Evolutionary conservation across 2,888 invertebrate genomes (phyloP).

Genomic region (Polietes domitor): DNA sequence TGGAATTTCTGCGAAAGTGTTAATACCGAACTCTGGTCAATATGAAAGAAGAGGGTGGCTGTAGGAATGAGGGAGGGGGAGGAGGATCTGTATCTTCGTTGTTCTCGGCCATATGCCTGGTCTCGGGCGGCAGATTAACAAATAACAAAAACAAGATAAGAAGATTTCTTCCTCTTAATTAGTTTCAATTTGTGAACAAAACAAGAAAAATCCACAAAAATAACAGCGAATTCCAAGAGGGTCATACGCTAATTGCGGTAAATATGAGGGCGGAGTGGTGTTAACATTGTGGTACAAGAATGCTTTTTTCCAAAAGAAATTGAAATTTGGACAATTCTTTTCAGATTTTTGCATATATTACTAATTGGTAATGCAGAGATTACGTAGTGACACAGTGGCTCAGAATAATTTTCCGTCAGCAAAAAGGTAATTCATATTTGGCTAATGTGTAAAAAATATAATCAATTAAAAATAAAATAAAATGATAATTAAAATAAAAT

Average conservation of each 20-base stretch:
- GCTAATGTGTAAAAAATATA: too few relatives aligned
- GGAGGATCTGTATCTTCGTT: neutral
- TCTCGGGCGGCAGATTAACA: neutral
- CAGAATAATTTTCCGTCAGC: too few relatives aligned
- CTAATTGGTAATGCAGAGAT: too few relatives aligned
- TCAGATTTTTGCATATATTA: too few relatives aligned
- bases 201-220: conserved; percentile 6
- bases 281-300: too few relatives aligned
- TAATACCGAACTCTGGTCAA: conserved; percentile 11
- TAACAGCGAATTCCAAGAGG: neutral
- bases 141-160: conserved; percentile 19
- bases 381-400: too few relatives aligned
- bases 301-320: too few relatives aligned
- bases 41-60: neutral
- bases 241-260: neutral
- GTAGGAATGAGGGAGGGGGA: neutral
- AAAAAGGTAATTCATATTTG: too few relatives aligned
- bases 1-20: conserved; percentile 21
- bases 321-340: too few relatives aligned
- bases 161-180: conserved; percentile 6
- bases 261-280: too few relatives aligned
- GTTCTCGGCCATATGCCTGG: neutral
- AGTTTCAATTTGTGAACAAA: conserved; percentile 15
- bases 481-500: too few relatives aligned
- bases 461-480: too few relatives aligned